A percentile compares a stretch with the other conserved stretches of the same genome.
Conservation (phyloP, 2,888 invertebrate species). For the Watsonalla cultraria region DNA sequence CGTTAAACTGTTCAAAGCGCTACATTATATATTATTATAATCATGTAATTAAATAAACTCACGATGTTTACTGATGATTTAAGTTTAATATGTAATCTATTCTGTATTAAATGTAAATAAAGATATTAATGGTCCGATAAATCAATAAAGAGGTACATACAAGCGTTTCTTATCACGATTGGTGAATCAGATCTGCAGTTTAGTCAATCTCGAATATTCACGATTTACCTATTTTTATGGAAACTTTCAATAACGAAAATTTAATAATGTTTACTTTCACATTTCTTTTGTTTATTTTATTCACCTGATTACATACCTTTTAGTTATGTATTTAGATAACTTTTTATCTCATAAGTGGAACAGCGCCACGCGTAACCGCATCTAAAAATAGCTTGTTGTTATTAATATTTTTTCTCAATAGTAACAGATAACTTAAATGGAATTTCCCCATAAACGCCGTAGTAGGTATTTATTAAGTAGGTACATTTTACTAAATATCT, state of each 20-base stretch:
- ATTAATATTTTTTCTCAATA: not conserved
- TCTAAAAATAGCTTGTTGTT: not conserved
- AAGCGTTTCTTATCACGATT: constrained; percentile 8
- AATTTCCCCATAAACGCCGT: not conserved
- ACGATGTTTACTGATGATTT: constrained; percentile 50
- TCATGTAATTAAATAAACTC: constrained; percentile 34
- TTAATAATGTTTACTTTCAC: not conserved
- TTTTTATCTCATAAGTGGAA: not conserved
- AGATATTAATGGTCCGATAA: constrained; percentile 20
- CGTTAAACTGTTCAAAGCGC: constrained; percentile 24
- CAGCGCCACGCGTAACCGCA: not conserved
- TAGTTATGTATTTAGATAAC: not conserved
- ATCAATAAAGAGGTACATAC: not conserved
- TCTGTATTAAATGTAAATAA: constrained; percentile 11
- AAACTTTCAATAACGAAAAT: not conserved
- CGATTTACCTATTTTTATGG: not conserved
- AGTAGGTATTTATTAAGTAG: not conserved
- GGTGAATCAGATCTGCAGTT: constrained; percentile 2
- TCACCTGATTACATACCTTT: not conserved
- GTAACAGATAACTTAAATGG: not conserved
- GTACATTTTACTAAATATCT: too few species aligned
- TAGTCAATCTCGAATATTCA: constrained; percentile 6
- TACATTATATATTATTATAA: constrained; percentile 15
- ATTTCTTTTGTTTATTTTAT: not conserved
- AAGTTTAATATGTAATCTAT: constrained; percentile 25